phyloP scores from a whole-genome alignment of 30 jellyfish, hydroid and myxozoan genomes.

The Chrysaora quinquecirrha region DNA sequence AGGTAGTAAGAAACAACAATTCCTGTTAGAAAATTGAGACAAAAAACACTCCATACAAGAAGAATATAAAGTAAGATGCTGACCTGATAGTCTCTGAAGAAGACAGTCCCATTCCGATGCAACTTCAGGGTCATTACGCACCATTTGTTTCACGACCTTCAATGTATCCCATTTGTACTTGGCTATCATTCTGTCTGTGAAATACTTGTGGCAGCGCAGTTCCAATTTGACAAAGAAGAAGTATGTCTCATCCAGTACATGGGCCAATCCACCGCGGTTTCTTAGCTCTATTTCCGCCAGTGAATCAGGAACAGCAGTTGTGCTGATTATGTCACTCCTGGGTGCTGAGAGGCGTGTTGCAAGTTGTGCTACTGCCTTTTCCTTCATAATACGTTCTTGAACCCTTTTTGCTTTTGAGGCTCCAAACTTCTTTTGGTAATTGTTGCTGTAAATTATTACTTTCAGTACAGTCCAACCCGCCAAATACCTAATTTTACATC shows the following conservation, averaged over 20 bases:
- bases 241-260: not conserved
- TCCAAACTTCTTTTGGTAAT: not conserved
- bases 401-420: not conserved
- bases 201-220: not conserved
- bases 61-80: not conserved
- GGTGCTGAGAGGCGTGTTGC: not conserved
- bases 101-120: not conserved
- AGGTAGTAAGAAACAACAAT: too few relatives aligned
- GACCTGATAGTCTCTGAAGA: not conserved
- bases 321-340: not conserved
- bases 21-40: too few relatives aligned
- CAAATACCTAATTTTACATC: not conserved
- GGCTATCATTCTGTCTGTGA: slow-evolving; percentile 1
- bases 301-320: not conserved
- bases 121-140: slow-evolving; percentile 3
- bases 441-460: not conserved
- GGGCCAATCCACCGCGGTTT: not conserved
- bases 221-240: not conserved
- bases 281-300: not conserved
- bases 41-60: too few relatives aligned
- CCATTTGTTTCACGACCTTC: slow-evolving; percentile 21
- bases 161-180: slow-evolving; percentile 4
- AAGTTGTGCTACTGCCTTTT: not conserved
- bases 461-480: slow-evolving; percentile 2
- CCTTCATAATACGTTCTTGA: not conserved